A percentile compares a stretch with the other conserved stretches of the same genome.
phyloP scores from a whole-genome alignment of 2,888 invertebrate genomes.

The Lycophotia porphyrea region DNA sequence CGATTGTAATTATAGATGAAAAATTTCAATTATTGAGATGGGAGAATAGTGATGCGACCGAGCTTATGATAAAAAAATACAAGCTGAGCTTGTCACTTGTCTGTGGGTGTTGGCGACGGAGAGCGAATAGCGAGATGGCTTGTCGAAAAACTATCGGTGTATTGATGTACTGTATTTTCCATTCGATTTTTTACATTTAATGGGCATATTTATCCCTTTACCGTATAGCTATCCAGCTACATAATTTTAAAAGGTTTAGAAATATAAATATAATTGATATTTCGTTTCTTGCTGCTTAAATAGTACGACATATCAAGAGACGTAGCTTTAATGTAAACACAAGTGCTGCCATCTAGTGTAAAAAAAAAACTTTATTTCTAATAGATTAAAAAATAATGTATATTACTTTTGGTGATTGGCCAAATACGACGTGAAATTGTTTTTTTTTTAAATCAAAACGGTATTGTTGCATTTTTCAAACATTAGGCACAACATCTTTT shows the following conservation, averaged over 20 bases:
- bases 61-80: not conserved
- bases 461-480: too few species aligned
- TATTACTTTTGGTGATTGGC: too few species aligned
- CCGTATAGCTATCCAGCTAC: not conserved
- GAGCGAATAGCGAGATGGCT: not conserved
- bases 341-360: not conserved
- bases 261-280: not conserved
- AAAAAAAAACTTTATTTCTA: too few species aligned
- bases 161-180: not conserved
- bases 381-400: too few species aligned
- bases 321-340: not conserved
- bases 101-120: not conserved
- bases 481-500: too few species aligned
- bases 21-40: not conserved
- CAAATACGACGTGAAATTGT: too few species aligned
- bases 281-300: not conserved
- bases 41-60: not conserved
- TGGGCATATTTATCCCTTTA: not conserved
- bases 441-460: too few species aligned
- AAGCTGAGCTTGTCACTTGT: not conserved
- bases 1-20: not conserved
- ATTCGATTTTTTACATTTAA: not conserved
- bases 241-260: not conserved
- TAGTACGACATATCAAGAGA: not conserved
- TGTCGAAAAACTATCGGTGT: not conserved